Base-by-base conservation (phyloP, 2,113 vertebrate species). In the Rhinopomastus cyanomelas region DNA sequence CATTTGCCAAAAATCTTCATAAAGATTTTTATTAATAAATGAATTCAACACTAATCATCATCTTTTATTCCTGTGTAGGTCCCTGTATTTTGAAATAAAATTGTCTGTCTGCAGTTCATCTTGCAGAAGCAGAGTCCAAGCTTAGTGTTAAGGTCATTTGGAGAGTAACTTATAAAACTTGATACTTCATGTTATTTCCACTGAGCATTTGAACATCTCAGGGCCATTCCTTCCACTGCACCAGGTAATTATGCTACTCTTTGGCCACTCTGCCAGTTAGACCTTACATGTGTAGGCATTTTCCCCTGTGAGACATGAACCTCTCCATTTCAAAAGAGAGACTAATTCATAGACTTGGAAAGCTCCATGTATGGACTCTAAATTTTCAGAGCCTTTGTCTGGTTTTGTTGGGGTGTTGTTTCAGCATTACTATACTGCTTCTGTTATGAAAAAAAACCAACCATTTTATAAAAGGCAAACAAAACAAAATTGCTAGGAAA, bases 211-310 rank as follows among this genome's bases (percentile, higher is more conserved):
- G 17, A 27, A 37, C 5, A 26, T 62, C 1, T 27, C 73, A 13
- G 5, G 65, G 76, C 29, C 14, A 7, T 39, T 88, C 26, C 26
- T 72, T 62, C 15, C 16, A 22, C 17, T n/a, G 12, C 4, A 39
- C 6, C 10, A 55, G 3, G 29, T 34, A 61, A 37, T 5, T 79
- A 18, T 46, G 5, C 27, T 44, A 14, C 22, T 42, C 14, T 82
- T 82, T 80, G 36, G 3, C 7, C 53, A 34, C 6, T 80, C 60
- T 78, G 12, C 10, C 32, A 15, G 34, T 56, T 61, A 61, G 26
- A 51, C 30, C 14, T 76, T 4, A 19, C 0, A 0, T 67, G 8
- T 23, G 6, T 9, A 49, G 16, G 36, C 12, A 44, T 65, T 83
- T 86, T 16, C 9, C 42, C 46, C 16, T n/a, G n/a, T n/a, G n/a